Conservation (phyloP, 2,113 vertebrate species). For the Azemiops feae region DNA sequence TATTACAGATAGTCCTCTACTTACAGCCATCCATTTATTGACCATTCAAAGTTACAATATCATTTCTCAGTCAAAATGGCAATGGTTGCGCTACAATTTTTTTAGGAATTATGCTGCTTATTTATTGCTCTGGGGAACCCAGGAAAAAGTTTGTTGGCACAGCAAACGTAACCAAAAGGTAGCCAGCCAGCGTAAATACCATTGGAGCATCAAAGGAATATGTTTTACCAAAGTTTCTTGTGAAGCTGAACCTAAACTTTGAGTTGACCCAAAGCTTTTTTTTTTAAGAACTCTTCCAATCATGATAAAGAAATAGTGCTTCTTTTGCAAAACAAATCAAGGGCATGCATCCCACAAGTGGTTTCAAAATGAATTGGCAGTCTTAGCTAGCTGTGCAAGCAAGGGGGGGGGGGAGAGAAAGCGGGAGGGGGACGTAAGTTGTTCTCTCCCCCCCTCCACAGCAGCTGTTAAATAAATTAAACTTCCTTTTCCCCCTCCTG, state of each 20-base stretch:
- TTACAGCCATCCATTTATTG: not conserved
- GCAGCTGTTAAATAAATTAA: not conserved
- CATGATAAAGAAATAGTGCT: not conserved
- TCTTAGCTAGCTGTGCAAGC: not conserved
- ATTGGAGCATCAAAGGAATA: not conserved
- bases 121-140: too few relatives aligned
- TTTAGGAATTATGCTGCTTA: too few relatives aligned
- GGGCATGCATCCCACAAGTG: not conserved
- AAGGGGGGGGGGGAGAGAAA: not conserved
- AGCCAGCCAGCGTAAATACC: not conserved
- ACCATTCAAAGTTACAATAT: not conserved
- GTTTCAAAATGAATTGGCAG: slow-evolving; percentile 13
- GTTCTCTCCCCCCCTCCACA: too few relatives aligned
- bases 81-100: too few relatives aligned
- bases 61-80: too few relatives aligned
- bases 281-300: not conserved
- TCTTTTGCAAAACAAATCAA: not conserved
- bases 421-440: not conserved
- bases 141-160: too few relatives aligned
- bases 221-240: not conserved
- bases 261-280: not conserved
- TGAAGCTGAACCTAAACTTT: not conserved
- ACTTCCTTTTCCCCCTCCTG: not conserved
- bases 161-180: not conserved
- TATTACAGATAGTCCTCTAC: not conserved